Conservation (phyloP, 64 coral and sea anemone genomes). For the Astreopora myriophthalma region DNA sequence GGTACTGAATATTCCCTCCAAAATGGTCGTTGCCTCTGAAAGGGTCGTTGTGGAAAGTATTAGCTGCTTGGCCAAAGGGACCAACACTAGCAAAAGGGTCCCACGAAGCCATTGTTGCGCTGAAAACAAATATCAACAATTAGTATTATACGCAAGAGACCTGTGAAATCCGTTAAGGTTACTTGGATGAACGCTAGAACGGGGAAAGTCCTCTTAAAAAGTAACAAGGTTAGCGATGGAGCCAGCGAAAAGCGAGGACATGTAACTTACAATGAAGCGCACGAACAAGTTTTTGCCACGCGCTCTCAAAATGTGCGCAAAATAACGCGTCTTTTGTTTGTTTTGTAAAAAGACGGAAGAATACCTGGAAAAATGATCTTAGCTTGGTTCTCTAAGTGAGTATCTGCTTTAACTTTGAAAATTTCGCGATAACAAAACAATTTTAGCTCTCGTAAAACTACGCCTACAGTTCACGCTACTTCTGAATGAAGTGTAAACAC, state of each 20-base stretch:
- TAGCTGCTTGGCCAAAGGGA: not conserved
- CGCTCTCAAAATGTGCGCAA: not conserved
- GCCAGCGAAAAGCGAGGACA: not conserved
- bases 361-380: not conserved
- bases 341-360: too few species aligned
- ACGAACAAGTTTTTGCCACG: not conserved
- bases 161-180: too few species aligned
- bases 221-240: not conserved
- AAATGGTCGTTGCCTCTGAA: not conserved
- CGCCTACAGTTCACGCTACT: not conserved
- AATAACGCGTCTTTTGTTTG: not conserved
- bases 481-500: conserved; percentile 1
- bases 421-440: not conserved
- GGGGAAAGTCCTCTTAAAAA: not conserved
- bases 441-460: not conserved
- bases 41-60: not conserved
- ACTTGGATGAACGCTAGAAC: too few species aligned
- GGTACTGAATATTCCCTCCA: not conserved
- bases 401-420: not conserved
- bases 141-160: too few species aligned
- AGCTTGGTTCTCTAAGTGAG: not conserved
- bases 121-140: not conserved
- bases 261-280: not conserved
- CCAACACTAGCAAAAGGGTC: not conserved
- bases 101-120: not conserved